Evolutionary conservation across 2,797 vertebrate genomes (phyloP).

Genomic region (Aythya fuligula): DNA sequence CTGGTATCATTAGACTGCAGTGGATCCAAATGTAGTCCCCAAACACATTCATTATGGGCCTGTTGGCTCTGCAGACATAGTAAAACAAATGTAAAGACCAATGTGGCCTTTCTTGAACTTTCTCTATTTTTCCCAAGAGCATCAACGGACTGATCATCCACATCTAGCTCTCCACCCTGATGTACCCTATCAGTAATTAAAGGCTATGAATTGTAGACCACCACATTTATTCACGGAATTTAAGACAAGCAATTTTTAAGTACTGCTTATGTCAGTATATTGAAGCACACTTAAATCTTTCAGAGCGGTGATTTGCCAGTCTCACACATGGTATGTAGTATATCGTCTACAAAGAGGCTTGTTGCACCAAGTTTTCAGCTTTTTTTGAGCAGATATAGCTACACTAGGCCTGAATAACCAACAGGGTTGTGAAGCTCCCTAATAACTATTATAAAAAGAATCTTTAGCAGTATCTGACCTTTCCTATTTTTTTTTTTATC

Average conservation of each 20-base stretch:
- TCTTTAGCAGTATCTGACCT: neutral
- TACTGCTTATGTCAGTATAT: neutral
- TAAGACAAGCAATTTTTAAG: neutral
- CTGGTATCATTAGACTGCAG: neutral
- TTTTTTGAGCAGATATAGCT: neutral
- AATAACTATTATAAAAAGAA: neutral
- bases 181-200: neutral
- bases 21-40: neutral
- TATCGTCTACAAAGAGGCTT: neutral
- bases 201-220: neutral
- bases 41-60: neutral
- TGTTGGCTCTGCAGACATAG: neutral
- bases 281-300: neutral
- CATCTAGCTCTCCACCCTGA: neutral
- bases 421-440: neutral
- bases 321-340: rapidly evolving
- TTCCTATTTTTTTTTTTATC: neutral
- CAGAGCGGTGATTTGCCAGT: neutral
- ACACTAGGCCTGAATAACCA: neutral
- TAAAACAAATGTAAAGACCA: neutral
- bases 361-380: neutral
- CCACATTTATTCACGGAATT: neutral
- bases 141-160: neutral
- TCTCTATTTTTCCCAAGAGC: neutral
- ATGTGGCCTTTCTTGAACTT: neutral